These are phyloP conservation scores for Columbina picui DNA, from an alignment of 2,113 vertebrate species.

Conservation along the genomic window DNA sequence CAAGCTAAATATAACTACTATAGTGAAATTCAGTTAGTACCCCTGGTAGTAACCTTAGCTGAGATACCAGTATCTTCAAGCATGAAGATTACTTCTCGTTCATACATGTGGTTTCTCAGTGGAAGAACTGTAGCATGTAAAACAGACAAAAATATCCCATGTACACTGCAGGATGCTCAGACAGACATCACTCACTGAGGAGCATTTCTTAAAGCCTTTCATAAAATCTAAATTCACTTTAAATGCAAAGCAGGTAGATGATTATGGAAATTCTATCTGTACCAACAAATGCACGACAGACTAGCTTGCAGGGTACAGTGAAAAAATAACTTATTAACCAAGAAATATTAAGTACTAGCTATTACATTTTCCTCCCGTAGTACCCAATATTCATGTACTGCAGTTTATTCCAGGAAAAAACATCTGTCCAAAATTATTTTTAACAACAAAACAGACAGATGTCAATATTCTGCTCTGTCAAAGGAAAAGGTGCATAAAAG, in stretches of 20 bases:
- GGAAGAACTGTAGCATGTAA: neutral
- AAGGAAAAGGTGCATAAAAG: neutral
- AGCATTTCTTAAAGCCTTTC: neutral
- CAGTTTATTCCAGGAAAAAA: neutral
- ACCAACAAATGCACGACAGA: neutral
- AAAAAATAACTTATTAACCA: neutral
- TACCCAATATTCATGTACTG: neutral
- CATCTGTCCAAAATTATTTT: neutral
- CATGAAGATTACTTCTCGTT: neutral
- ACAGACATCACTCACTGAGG: neutral
- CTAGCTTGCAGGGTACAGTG: neutral
- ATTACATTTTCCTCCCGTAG: neutral
- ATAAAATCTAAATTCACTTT: neutral
- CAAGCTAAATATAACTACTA: neutral
- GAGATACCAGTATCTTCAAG: neutral
- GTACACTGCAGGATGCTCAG: neutral
- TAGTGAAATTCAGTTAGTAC: neutral
- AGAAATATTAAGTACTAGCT: neutral
- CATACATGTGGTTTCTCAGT: neutral
- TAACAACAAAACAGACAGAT: neutral
- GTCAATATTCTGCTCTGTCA: neutral
- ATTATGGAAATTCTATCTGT: neutral
- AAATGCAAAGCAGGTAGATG: neutral
- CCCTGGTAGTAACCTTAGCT: neutral
- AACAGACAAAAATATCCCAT: neutral